Base-by-base conservation (phyloP, 1,140 invertebrate species). In the Sminthurides bifidus region DNA sequence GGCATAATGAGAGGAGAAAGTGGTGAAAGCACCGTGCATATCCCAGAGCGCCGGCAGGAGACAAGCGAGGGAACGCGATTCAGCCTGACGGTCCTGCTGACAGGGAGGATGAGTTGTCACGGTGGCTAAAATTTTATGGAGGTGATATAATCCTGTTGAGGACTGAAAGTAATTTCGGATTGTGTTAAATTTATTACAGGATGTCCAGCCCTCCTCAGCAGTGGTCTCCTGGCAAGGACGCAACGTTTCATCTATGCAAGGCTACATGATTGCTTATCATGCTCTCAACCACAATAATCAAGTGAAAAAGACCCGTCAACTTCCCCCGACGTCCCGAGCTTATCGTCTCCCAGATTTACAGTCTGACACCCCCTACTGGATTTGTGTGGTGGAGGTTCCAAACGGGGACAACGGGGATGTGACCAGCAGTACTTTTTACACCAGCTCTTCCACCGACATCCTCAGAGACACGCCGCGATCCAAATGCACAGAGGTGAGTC, bases 221-320 rank as follows among this genome's bases (percentile, higher is more conserved):
- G 45, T 68, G 1, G 65, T 74, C 21, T 60, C 66, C 19, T 74
- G 72, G 72, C 67, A 90, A 68, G 86, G 85, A 61, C 77, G 87
- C 63, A 90, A 92, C 73, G 83, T 87, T 70, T 84, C 83, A 15
- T 83, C 84, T 21, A 76, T 93, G 52, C 81, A 81, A 63, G 87
- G 85, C 46, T 92, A 86, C 68, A 82, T 86, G 74, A 81, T 92
- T 61, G 82, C 83, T 60, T 90, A 90, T 73, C 84, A 86, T 66
- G 78, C 82, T 29, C 76, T 83, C 61, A 83, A 84, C 67, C 59
- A 57, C 30, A 69, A 76, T 46, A 73, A 78, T 52, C 54, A 64
- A 14, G 72, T 77, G 63, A 74, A 68, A 69, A 74, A 68, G 69
- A 60, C 61, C 31, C 50, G 60, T 43, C 58, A 58, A 23, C 64